Evolutionary conservation across 2,888 invertebrate species (phyloP), one percentile per base, ranked within the genome.

Genomic region (Orchesellides sinensis): DNA sequence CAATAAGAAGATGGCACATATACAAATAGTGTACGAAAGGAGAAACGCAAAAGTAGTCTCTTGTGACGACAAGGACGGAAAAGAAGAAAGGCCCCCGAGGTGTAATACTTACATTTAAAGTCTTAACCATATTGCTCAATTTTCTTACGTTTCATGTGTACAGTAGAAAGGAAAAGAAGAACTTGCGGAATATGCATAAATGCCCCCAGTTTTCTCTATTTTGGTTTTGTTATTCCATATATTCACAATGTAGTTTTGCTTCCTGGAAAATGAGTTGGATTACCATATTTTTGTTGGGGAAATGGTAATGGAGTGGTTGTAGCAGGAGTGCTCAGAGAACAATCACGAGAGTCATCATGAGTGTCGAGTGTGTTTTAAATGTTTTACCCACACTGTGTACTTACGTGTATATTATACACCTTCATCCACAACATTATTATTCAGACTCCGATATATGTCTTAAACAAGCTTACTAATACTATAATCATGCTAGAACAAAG

Each of bases 61-160:
- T 54, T 25, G 54, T 19, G 49, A 68, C 4, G 52, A 52, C 52
- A 56, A n/a, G 25, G 54, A 32, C 17, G 61, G 35, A 17, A 70
- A 40, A 40, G 45, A 23, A 25, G 32, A 72, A 59, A 72, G 29
- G 61, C 72, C 72, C 72, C 72, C 29, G 61, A 72, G 72, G 72
- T 59, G 61, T 25, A 47, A 72, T 72, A 61, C 45, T n/a, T 29
- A 45, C 59, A 72, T 47, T 59, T 27, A 54, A 49, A 27, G 59
- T 17, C 72, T 61, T 47, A 54, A 47, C 72, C 35, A 49, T 72
- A 70, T 70, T 70, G 70, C 70, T 6, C 72, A 59, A 61, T 72
- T 61, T 61, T 54, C 54, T 54, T 56, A 21, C 54, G 27, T 25
- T 40, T n/a, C 59, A 49, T 19, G 49, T 40, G n/a, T n/a, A n/a